phyloP scores from a whole-genome alignment of 2,113 vertebrate species.

The Cebus imitator region DNA sequence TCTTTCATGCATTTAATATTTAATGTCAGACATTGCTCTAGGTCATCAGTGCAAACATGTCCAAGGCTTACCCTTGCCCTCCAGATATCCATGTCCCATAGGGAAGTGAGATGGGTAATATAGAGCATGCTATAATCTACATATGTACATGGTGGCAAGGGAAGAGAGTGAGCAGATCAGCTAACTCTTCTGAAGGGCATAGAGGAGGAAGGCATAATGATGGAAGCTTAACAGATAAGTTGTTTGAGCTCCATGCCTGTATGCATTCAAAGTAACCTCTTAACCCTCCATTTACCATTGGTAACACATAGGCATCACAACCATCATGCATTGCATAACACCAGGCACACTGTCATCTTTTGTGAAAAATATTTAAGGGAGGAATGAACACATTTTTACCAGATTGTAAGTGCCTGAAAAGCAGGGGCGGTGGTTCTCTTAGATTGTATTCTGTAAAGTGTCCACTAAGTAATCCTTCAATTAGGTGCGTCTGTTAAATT shows the following conservation, averaged over 20 bases:
- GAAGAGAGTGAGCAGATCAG: background rate
- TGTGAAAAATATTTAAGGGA: constrained; percentile 39
- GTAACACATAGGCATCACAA: background rate
- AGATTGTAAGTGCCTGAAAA: background rate
- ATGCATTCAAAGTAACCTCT: background rate
- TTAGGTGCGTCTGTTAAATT: constrained; percentile 13
- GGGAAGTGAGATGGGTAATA: background rate
- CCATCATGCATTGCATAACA: background rate
- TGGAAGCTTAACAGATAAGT: background rate
- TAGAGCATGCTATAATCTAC: background rate
- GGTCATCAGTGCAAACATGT: background rate
- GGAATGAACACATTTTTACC: background rate
- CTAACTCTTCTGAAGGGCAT: background rate
- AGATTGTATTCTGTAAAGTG: background rate
- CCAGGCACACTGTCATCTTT: background rate
- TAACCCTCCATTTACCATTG: background rate
- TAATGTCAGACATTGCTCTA: background rate
- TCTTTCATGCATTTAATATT: background rate
- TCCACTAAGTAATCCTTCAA: background rate
- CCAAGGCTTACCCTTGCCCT: background rate
- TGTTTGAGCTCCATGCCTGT: background rate
- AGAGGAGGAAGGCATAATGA: background rate
- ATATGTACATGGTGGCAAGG: background rate
- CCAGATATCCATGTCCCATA: background rate
- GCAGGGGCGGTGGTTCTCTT: background rate